phyloP scores from a whole-genome alignment of 1,140 invertebrate species.

The Drosophila lacteicornis region DNA sequence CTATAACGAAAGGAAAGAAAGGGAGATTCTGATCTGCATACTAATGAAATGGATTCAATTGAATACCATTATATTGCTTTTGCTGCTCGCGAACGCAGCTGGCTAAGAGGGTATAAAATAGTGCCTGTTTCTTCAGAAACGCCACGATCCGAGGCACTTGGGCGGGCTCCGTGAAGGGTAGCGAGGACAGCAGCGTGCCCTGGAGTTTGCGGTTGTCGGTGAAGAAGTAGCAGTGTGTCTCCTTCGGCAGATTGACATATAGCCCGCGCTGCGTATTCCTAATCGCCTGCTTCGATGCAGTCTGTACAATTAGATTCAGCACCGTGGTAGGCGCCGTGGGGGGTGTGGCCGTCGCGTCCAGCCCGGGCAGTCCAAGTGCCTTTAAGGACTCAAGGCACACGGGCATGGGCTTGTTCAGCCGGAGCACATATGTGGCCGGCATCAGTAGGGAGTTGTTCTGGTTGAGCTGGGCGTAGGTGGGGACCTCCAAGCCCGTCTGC shows the following conservation, averaged over 20 bases:
- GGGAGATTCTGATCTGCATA: not conserved
- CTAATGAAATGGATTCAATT: too few relatives aligned
- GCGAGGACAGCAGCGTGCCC: slow-evolving; percentile 91
- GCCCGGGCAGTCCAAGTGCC: slow-evolving; percentile 37
- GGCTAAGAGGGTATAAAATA: slow-evolving; percentile 95
- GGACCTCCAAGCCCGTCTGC: slow-evolving; percentile 91
- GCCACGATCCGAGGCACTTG: slow-evolving; percentile 96
- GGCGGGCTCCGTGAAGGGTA: slow-evolving; percentile 97
- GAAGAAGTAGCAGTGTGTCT: slow-evolving; percentile 97
- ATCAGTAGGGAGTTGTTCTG: slow-evolving; percentile 94
- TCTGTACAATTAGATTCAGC: slow-evolving; percentile 73
- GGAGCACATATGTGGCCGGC: slow-evolving; percentile 95
- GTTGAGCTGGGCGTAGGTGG: slow-evolving; percentile 92
- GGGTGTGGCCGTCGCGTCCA: slow-evolving; percentile 17
- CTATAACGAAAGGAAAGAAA: slow-evolving; percentile 76
- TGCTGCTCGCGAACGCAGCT: slow-evolving; percentile 93
- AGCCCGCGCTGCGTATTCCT: slow-evolving; percentile 70
- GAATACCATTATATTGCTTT: slow-evolving; percentile 88
- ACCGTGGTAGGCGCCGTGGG: slow-evolving; percentile 51
- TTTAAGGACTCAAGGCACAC: slow-evolving; percentile 85
- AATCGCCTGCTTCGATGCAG: slow-evolving; percentile 63
- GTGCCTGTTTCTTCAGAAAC: slow-evolving; percentile 93
- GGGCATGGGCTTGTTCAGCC: slow-evolving; percentile 94
- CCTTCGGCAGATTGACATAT: slow-evolving; percentile 93
- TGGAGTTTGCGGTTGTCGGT: slow-evolving; percentile 91